Evolutionary conservation across 2,797 vertebrate species (phyloP).

Genomic region (Brachyalestes nurse): DNA sequence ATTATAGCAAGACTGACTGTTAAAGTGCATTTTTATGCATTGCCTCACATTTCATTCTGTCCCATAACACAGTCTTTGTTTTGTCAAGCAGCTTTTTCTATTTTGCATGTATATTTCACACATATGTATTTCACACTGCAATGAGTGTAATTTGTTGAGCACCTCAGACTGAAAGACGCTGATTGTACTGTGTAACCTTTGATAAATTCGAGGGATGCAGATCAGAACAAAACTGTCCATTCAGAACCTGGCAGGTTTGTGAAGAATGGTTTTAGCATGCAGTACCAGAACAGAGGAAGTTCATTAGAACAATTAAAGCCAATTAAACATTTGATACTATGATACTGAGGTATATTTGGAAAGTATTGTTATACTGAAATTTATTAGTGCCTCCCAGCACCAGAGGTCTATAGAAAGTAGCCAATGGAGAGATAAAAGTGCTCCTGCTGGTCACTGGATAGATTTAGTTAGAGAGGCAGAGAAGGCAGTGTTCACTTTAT

Average conservation of each 20-base stretch:
- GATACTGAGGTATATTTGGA: background rate
- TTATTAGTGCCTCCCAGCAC: background rate
- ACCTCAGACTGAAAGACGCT: background rate
- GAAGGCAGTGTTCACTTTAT: slow-evolving; percentile 43
- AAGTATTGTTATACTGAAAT: background rate
- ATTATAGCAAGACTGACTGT: no score
- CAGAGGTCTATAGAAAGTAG: slow-evolving; percentile 63
- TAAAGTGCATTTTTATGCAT: no score
- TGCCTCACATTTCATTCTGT: no score
- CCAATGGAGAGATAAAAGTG: slow-evolving; percentile 66
- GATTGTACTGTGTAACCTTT: background rate
- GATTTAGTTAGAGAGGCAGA: slow-evolving; percentile 43
- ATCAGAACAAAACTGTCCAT: background rate
- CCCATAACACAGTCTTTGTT: no score
- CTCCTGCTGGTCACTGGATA: slow-evolving; percentile 62
- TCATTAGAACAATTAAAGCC: background rate
- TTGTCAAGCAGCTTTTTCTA: no score
- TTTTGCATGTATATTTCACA: no score
- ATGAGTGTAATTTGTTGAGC: background rate
- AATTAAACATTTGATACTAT: background rate
- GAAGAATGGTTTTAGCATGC: background rate
- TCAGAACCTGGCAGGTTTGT: background rate
- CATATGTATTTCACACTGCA: no score
- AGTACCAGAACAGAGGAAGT: background rate
- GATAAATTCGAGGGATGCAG: background rate